Conservation (phyloP, 1,140 invertebrate genomes). For the Mylabris phalerata region DNA sequence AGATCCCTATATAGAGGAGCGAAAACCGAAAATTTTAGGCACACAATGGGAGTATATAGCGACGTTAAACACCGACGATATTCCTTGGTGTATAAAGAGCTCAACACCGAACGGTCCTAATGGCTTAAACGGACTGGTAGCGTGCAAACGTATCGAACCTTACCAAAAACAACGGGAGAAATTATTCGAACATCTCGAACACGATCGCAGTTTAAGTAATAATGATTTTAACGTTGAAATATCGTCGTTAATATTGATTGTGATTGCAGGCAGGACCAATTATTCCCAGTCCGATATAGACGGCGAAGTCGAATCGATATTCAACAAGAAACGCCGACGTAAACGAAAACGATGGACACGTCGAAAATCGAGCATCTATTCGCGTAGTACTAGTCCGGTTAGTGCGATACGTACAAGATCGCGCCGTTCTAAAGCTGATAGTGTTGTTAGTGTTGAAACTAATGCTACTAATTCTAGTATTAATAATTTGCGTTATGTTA, state of each 20-base stretch:
- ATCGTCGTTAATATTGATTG: neutral
- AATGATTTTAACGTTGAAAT: neutral
- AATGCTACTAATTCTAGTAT: neutral
- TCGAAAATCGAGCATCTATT: constrained; percentile 1
- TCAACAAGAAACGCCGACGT: neutral
- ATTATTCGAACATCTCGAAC: constrained; percentile 5
- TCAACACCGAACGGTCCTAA: neutral
- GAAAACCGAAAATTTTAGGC: constrained; percentile 1
- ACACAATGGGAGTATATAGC: constrained; percentile 9
- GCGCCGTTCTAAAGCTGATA: neutral
- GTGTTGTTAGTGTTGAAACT: neutral
- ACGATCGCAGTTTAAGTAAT: constrained; percentile 5
- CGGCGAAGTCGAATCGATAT: neutral
- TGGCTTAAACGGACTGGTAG: neutral
- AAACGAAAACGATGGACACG: constrained; percentile 4
- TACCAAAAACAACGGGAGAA: neutral
- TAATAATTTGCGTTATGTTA: neutral
- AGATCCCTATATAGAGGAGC: constrained; percentile 5
- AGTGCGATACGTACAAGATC: neutral
- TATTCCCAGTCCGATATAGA: neutral
- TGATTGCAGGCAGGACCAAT: neutral
- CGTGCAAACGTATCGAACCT: constrained; percentile 3
- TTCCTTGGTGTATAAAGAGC: neutral
- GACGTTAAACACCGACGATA: constrained; percentile 3
- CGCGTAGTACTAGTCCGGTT: neutral